phyloP scores from a whole-genome alignment of 1,140 invertebrate genomes.

The Drosophila oshimai region DNA sequence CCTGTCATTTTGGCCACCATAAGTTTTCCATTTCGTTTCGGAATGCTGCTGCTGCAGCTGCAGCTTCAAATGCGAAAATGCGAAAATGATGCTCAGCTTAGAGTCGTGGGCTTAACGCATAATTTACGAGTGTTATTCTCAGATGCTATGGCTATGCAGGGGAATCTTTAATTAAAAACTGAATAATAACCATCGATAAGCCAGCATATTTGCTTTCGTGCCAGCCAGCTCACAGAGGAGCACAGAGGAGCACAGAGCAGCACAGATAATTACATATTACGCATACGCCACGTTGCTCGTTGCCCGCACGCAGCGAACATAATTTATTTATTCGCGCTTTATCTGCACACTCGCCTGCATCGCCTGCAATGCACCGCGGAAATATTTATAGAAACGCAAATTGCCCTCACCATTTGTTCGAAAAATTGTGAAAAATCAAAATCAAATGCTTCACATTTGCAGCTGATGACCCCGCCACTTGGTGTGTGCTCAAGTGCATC shows the following conservation, averaged over 20 bases:
- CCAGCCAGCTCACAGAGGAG: background rate
- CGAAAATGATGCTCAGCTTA: slow-evolving; percentile 8
- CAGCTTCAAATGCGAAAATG: background rate
- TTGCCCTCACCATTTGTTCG: slow-evolving; percentile 32
- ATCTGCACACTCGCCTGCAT: no score
- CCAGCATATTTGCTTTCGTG: slow-evolving; percentile 1
- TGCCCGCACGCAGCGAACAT: slow-evolving; percentile 19
- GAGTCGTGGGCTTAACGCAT: slow-evolving; percentile 35
- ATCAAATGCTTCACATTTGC: slow-evolving; percentile 25
- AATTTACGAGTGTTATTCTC: slow-evolving; percentile 32
- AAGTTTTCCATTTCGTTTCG: slow-evolving; percentile 10
- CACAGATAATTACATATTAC: slow-evolving; percentile 62
- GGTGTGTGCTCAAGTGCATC: slow-evolving; percentile 51
- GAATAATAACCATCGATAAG: slow-evolving; percentile 37
- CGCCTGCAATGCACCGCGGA: slow-evolving; percentile 18
- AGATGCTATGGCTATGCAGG: slow-evolving; percentile 3
- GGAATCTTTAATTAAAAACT: slow-evolving; percentile 70
- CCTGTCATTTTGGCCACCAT: background rate
- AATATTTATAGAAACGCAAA: slow-evolving; percentile 40
- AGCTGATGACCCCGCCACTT: slow-evolving; percentile 20
- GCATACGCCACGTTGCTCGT: slow-evolving; percentile 37
- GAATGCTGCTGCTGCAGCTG: background rate
- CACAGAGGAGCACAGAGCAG: background rate
- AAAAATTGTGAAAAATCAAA: slow-evolving; percentile 67
- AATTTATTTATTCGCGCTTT: slow-evolving; percentile 53